Evolutionary conservation across 2,797 vertebrate genomes (phyloP).

Genomic region (Rachycentron canadum): DNA sequence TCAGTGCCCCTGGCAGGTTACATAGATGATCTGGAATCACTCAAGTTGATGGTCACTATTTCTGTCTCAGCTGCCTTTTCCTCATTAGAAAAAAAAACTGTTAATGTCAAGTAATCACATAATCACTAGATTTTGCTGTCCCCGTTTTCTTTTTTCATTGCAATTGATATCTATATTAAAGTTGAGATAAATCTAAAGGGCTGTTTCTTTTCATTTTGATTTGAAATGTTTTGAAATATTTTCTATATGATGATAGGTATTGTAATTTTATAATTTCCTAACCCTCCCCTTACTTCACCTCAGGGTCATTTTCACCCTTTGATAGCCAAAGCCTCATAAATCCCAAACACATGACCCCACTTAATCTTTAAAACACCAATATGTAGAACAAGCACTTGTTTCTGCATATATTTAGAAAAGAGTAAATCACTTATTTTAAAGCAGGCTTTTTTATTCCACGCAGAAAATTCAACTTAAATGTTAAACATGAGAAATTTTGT

Average conservation of each 20-base stretch:
- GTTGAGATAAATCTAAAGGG: neutral
- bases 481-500: neutral
- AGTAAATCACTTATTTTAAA: conserved; percentile 38
- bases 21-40: conserved; percentile 36
- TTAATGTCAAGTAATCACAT: neutral
- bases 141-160: neutral
- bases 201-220: neutral
- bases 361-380: conserved; percentile 78
- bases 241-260: neutral
- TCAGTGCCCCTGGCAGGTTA: conserved; percentile 40
- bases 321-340: conserved; percentile 82
- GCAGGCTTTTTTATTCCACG: neutral
- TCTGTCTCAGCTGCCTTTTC: conserved; percentile 17
- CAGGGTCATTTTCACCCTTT: conserved; percentile 68
- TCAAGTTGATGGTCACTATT: neutral
- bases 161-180: neutral
- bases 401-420: conserved; percentile 49
- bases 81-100: neutral
- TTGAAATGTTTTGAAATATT: no score
- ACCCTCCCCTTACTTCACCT: conserved; percentile 48
- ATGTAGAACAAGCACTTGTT: conserved; percentile 54
- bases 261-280: conserved; percentile 43
- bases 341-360: conserved; percentile 84
- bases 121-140: neutral
- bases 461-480: neutral